phyloP scores from a whole-genome alignment of 2,113 vertebrate genomes.

The Microtus oregoni region DNA sequence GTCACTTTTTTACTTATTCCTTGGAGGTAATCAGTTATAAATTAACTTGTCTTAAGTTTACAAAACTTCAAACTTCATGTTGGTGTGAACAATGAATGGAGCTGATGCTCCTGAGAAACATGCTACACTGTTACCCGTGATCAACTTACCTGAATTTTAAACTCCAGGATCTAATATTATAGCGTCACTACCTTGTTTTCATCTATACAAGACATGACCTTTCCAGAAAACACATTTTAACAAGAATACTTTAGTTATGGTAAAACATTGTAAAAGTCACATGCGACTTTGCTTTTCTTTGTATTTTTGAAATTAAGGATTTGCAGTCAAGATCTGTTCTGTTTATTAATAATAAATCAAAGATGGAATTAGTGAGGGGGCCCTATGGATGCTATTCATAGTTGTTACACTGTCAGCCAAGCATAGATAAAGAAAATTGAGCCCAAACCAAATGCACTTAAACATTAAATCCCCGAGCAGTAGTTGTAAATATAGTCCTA shows the following conservation, averaged over 20 bases:
- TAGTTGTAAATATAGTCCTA: not conserved
- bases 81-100: constrained; percentile 31
- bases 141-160: not conserved
- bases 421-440: not conserved
- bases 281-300: not conserved
- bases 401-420: not conserved
- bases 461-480: not conserved
- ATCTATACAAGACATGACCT: not conserved
- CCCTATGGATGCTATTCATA: not conserved
- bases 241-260: constrained; percentile 34
- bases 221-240: constrained; percentile 31
- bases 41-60: not conserved
- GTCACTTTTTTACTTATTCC: not conserved
- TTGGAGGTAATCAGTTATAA: not conserved
- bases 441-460: not conserved
- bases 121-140: constrained; percentile 17
- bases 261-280: not conserved
- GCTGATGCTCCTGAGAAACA: constrained; percentile 8
- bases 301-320: constrained; percentile 11
- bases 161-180: not conserved
- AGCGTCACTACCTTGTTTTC: constrained; percentile 12
- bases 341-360: not conserved
- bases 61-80: not conserved
- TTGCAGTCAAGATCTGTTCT: not conserved
- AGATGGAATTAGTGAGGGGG: not conserved